Percentiles rank a stretch among this genome's conserved stretches.
Evolutionary conservation across 2,113 vertebrate species (phyloP).

Genomic region (Aspidoscelis tigris): DNA sequence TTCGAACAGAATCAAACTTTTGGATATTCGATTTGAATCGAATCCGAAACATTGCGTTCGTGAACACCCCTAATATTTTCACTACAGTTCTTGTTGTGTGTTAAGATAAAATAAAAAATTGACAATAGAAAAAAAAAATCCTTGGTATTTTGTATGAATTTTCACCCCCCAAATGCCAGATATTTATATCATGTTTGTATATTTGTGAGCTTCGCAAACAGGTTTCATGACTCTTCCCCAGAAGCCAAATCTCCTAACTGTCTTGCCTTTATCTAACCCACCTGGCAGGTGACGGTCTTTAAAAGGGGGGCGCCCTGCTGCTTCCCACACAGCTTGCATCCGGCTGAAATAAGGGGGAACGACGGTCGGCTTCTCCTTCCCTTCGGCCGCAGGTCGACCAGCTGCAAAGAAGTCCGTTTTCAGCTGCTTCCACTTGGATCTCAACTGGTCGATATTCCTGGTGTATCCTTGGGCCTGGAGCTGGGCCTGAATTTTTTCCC

Average conservation of each 20-base stretch:
- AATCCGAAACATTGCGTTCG: too few species aligned
- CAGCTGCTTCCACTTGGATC: constrained; percentile 15
- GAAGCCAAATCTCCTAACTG: neutral
- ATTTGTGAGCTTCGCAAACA: too few species aligned
- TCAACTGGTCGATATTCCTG: constrained; percentile 18
- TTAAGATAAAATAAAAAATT: too few species aligned
- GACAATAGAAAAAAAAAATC: too few species aligned
- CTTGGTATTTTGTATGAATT: too few species aligned
- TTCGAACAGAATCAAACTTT: too few species aligned
- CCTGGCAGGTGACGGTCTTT: constrained; percentile 23
- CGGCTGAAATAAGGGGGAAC: constrained; percentile 1
- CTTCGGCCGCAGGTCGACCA: constrained; percentile 1
- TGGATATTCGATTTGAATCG: too few species aligned
- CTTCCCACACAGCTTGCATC: constrained; percentile 6
- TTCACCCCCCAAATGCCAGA: too few species aligned
- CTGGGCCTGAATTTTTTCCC: constrained; percentile 6
- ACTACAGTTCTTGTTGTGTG: too few species aligned
- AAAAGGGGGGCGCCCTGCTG: constrained; percentile 1
- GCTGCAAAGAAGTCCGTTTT: constrained; percentile 15
- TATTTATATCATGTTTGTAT: too few species aligned
- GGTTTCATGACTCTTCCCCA: too few species aligned
- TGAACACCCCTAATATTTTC: too few species aligned
- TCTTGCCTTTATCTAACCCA: neutral
- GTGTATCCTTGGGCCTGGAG: neutral
- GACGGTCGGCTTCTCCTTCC: neutral